A percentile compares a stretch with the other conserved stretches of the same genome.
Evolutionary conservation across 1,140 invertebrate genomes (phyloP).

Genomic region (Danaus melanippus): DNA sequence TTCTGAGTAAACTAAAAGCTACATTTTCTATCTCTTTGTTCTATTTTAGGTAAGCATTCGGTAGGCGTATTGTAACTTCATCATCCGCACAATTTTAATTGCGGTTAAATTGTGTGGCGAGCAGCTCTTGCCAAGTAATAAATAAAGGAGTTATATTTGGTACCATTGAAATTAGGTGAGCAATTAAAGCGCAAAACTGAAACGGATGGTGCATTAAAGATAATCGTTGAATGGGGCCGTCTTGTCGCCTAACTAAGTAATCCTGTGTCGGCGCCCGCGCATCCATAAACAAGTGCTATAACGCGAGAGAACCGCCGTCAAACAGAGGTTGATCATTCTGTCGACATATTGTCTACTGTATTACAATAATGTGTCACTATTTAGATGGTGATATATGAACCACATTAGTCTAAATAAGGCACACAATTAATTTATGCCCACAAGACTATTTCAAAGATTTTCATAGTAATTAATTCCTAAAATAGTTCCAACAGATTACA

Average conservation of each 20-base stretch:
- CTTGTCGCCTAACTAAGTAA: slow-evolving; percentile 59
- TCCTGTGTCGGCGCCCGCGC: slow-evolving; percentile 57
- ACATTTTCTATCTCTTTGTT: slow-evolving; percentile 13
- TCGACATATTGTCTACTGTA: slow-evolving; percentile 63
- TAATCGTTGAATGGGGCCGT: slow-evolving; percentile 59
- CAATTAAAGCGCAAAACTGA: slow-evolving; percentile 52
- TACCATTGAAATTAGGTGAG: slow-evolving; percentile 67
- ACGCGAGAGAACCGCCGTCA: slow-evolving; percentile 56
- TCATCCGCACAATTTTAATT: slow-evolving; percentile 51
- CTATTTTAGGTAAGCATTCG: slow-evolving; percentile 12
- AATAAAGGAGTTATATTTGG: slow-evolving; percentile 65
- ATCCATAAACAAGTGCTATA: slow-evolving; percentile 59
- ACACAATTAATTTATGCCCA: slow-evolving; percentile 46
- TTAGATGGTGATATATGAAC: slow-evolving; percentile 55
- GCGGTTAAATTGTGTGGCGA: slow-evolving; percentile 49
- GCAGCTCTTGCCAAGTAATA: slow-evolving; percentile 59
- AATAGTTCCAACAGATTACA: too few relatives aligned
- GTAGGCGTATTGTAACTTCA: slow-evolving; percentile 19
- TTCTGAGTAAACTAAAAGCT: not conserved
- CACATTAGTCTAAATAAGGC: slow-evolving; percentile 57
- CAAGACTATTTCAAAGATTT: not conserved
- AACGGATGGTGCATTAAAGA: slow-evolving; percentile 48
- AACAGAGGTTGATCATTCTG: slow-evolving; percentile 59
- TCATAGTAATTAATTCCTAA: too few relatives aligned
- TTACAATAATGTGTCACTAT: slow-evolving; percentile 51